Evolutionary conservation across 2,888 invertebrate species (phyloP), one percentile per base, ranked within the genome.

Genomic region (Parnassius glacialis): DNA sequence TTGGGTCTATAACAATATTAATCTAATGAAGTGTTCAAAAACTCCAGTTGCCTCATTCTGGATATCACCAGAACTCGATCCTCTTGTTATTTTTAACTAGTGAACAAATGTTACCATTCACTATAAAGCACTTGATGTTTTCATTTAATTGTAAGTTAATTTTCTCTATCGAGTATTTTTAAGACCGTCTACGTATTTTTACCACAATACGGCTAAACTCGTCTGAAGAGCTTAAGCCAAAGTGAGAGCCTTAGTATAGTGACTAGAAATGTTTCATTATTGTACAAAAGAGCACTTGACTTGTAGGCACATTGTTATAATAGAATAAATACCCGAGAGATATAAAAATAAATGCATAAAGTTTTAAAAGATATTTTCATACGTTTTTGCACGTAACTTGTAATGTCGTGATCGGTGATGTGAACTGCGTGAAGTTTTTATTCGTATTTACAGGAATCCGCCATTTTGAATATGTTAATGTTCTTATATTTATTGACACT

Each of bases 51-150:
- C 61, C 60, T 61, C 60, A 64, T 65, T 67, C 61, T 67, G 52
- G 66, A 59, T 34, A 53, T 48, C 61, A 56, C 52, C 56, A 57
- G 57, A 54, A 62, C 60, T 61, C 12, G 25, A 41, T 55, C 57
- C 54, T 65, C 67, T 64, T 66, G 61, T 66, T 65, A 64, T 74
- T 73, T 71, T 81, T 79, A 80, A 80, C 86, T 88, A 89, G 88
- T 87, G 87, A 88, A 88, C 85, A 85, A 87, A 86, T 88, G 90
- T 90, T 90, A 90, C 90, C 90, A 90, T 87, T 87, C 88, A 87
- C 86, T 87, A 83, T 83, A 80, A 83, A 83, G 79, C 86, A 84
- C 81, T 82, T 80, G 77, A 81, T 78, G 76, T 81, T 83, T 80
- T 75, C 78, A 56, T 81, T 82, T 85, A 81, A 74, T 69, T 78